Percentiles rank a stretch among this genome's conserved stretches.
Conservation (phyloP, 30 jellyfish, hydroid and myxozoan genomes). For the Morbakka virulenta region DNA sequence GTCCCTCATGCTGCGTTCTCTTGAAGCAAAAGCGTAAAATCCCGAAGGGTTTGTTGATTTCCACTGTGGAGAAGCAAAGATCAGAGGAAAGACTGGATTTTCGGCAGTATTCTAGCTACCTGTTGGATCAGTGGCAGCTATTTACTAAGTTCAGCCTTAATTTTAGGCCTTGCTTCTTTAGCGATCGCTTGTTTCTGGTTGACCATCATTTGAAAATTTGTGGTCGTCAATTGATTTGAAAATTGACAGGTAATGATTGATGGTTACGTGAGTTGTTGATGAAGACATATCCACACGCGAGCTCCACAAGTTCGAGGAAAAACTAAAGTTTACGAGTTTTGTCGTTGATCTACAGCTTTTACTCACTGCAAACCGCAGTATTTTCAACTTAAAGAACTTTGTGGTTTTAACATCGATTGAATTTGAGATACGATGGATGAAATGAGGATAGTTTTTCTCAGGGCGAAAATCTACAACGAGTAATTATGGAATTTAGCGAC, state of each 20-base stretch:
- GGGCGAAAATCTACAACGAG: neutral
- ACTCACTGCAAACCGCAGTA: slow-evolving; percentile 2
- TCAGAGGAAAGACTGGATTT: slow-evolving; percentile 46
- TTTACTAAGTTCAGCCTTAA: neutral
- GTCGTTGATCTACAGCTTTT: neutral
- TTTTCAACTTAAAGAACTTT: neutral
- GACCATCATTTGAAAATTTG: slow-evolving; percentile 21
- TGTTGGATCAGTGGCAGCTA: neutral
- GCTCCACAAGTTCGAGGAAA: neutral
- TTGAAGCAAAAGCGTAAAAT: slow-evolving; percentile 74
- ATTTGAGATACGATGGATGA: neutral
- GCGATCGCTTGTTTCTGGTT: neutral
- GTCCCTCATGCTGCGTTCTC: slow-evolving; percentile 74
- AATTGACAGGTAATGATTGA: slow-evolving; percentile 72
- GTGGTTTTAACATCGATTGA: neutral
- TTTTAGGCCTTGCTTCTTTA: neutral
- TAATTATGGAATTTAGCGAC: slow-evolving; percentile 12
- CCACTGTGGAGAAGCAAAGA: slow-evolving; percentile 11
- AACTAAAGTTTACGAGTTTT: neutral
- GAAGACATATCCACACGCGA: slow-evolving; percentile 67
- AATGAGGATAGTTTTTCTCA: neutral
- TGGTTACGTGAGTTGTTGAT: slow-evolving; percentile 73
- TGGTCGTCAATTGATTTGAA: slow-evolving; percentile 66
- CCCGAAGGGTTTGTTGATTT: slow-evolving; percentile 61
- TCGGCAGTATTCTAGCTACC: slow-evolving; percentile 27